Evolutionary conservation across 2,888 invertebrate species (phyloP), one percentile per base, ranked within the genome.

Genomic region (Nomada ferruginata): DNA sequence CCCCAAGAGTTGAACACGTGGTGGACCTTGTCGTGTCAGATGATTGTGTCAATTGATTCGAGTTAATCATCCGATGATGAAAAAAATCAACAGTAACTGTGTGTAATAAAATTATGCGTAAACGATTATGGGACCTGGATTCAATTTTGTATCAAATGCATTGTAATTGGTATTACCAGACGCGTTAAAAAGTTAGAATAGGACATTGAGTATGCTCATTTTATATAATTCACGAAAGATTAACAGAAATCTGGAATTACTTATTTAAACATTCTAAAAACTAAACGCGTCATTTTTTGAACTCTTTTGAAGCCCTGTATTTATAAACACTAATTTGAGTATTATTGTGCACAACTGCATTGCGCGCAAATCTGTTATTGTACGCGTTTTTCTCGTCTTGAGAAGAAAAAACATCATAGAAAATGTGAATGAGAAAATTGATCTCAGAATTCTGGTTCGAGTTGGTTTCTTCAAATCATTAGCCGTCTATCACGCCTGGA

Each of bases 21-120:
- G 44, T 73, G 80, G 69, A 78, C 64, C 29, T 59, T 73, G 64
- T 18, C 52, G 44, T 65, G 59, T 77, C 59, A 44, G 77, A 55
- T 15, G 66, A 57, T 72, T 44, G 50, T 59, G 76, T 71, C 77
- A 77, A 57, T 42, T 29, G 61, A 57, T 68, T 73, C 10, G 36
- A 52, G 52, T 44, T 64, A 72, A 77, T 80, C 68, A 52, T 11
- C 18, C 18, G 20, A 23, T 18, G 23, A 9, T 57, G 23, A 15
- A 68, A 44, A 36, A 26, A 57, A 36, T 68, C 10, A 20, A 64
- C 10, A 10, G 26, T 26, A 20, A 26, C 57, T 59, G 26, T n/a
- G 47, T 44, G 2, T 5, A 26, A n/a, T n/a, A 29, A 59, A 59
- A 59, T 69, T 29, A 18, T 13, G 18, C 7, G 44, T 20, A 36